Evolutionary conservation across 2,797 vertebrate genomes (phyloP).

Genomic region (Muscicapa striata): DNA sequence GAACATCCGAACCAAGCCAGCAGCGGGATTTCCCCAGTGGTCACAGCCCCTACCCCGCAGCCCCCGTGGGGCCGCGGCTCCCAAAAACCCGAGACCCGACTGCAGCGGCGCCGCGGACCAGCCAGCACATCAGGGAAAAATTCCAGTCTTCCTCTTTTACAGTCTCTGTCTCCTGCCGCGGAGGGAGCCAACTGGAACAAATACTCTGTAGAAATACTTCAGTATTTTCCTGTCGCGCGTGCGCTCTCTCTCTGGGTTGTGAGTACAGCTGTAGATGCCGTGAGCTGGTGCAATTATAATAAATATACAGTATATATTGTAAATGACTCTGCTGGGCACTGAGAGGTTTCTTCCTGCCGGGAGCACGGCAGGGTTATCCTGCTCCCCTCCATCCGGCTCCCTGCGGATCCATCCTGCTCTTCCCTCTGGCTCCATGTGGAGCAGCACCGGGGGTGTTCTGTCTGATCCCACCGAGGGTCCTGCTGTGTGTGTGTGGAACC

Average conservation of each 20-base stretch:
- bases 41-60: not conserved
- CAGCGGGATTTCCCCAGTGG: not conserved
- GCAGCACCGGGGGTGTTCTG: not conserved
- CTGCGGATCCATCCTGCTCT: accelerated
- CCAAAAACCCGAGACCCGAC: not conserved
- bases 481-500: accelerated
- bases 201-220: conserved; percentile 58
- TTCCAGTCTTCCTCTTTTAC: conserved; percentile 85
- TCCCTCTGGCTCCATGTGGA: not conserved
- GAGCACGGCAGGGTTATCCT: not conserved
- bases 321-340: not conserved
- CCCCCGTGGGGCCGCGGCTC: not conserved
- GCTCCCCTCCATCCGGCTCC: not conserved
- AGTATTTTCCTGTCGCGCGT: conserved; percentile 49
- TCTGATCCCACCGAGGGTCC: not conserved
- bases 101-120: not conserved
- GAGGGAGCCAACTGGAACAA: conserved; percentile 77
- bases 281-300: conserved; percentile 70
- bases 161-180: conserved; percentile 70
- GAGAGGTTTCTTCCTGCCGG: not conserved
- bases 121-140: conserved; percentile 78
- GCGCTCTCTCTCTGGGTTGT: conserved; percentile 58
- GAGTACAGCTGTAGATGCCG: conserved; percentile 71
- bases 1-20: not conserved
- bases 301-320: conserved; percentile 72